A percentile compares a stretch with the other conserved stretches of the same genome.
Evolutionary conservation across 2,888 invertebrate species (phyloP).

Genomic region (Drosophila paranaensis): DNA sequence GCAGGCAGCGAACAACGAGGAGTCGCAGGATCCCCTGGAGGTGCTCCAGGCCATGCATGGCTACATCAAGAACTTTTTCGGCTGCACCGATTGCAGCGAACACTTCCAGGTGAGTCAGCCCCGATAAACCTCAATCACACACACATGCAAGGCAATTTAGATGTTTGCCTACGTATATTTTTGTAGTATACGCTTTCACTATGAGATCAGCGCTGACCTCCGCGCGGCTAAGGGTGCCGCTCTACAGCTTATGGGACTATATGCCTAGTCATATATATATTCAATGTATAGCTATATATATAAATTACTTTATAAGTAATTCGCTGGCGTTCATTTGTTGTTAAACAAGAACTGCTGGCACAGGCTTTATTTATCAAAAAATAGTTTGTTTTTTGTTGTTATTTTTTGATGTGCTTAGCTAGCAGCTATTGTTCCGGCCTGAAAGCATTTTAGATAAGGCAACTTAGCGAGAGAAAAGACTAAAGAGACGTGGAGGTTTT

Average conservation of each 20-base stretch:
- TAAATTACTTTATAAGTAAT: not conserved
- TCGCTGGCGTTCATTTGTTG: not conserved
- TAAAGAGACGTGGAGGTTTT: not conserved
- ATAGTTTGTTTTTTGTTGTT: not conserved
- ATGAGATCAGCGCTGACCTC: conserved; percentile 39
- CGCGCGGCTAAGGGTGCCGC: not conserved
- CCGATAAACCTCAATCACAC: not conserved
- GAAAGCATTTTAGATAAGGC: not conserved
- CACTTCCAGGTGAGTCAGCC: conserved; percentile 90
- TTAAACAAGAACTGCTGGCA: conserved; percentile 2
- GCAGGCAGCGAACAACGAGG: conserved; percentile 87
- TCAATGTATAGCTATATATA: not conserved
- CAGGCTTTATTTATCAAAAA: not conserved
- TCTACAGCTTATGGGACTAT: not conserved
- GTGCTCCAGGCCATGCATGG: conserved; percentile 93
- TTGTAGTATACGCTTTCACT: conserved; percentile 35
- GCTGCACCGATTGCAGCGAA: conserved; percentile 94
- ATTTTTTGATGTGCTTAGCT: not conserved
- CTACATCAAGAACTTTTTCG: conserved; percentile 96
- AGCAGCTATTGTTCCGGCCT: no score
- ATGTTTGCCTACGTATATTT: conserved; percentile 34
- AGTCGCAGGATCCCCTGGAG: conserved; percentile 87
- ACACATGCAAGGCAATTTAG: not conserved
- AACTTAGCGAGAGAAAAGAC: not conserved
- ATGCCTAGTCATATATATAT: conserved; percentile 3